Percentiles rank a stretch among this genome's conserved stretches.
Evolutionary conservation across 2,888 invertebrate species (phyloP).

Genomic region (Tiliacea citrago): DNA sequence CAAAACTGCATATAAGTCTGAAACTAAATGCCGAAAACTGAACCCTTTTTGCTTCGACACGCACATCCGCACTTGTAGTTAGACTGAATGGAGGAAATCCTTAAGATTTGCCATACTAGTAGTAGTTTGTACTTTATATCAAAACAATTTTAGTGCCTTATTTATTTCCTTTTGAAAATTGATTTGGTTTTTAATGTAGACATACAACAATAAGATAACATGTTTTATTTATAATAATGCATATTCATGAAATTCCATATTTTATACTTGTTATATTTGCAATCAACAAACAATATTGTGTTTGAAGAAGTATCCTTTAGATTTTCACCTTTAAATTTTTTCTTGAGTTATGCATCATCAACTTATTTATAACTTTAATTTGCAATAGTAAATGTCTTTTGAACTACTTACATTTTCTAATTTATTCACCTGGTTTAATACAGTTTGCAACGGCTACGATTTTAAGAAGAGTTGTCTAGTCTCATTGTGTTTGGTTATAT

Average conservation of each 20-base stretch:
- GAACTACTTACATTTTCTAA: background rate
- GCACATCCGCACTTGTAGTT: no score
- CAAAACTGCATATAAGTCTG: no score
- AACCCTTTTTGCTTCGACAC: no score
- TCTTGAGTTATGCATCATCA: background rate
- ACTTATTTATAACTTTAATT: background rate
- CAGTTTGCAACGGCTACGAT: background rate
- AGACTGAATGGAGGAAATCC: background rate
- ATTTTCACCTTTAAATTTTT: background rate
- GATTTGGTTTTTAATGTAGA: slow-evolving; percentile 1
- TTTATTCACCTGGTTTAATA: background rate
- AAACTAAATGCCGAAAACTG: no score
- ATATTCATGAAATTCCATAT: background rate
- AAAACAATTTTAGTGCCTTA: slow-evolving; percentile 3
- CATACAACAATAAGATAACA: background rate
- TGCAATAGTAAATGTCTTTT: background rate
- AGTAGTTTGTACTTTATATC: background rate
- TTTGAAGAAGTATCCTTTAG: no score
- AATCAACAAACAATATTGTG: background rate
- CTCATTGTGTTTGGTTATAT: slow-evolving; percentile 13
- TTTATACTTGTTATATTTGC: background rate
- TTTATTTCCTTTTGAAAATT: background rate
- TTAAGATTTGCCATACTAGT: background rate
- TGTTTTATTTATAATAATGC: background rate
- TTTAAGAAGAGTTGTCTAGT: slow-evolving; percentile 33